Conservation (phyloP, 2,888 invertebrate species). For the Lepetodrilus schrolli region DNA sequence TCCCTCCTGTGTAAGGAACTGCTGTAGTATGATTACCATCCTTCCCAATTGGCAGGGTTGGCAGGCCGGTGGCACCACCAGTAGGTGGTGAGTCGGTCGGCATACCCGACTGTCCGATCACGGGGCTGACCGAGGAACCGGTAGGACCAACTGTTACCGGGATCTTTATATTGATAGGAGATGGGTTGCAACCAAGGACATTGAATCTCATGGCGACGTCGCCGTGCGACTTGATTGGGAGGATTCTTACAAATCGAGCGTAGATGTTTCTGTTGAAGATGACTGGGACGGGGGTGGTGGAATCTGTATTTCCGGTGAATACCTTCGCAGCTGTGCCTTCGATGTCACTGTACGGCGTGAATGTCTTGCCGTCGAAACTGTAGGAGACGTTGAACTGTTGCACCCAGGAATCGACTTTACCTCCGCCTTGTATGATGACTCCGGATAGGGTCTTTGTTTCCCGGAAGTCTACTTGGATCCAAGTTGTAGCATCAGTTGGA, state of each 20-base stretch:
- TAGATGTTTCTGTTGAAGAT: slow-evolving; percentile 53
- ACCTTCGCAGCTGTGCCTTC: slow-evolving; percentile 42
- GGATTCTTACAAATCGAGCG: slow-evolving; percentile 56
- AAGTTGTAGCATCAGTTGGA: slow-evolving; percentile 49
- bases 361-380: slow-evolving; percentile 56
- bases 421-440: slow-evolving; percentile 49
- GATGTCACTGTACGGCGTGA: slow-evolving; percentile 44
- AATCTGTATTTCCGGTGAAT: slow-evolving; percentile 52
- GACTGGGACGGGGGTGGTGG: slow-evolving; percentile 46
- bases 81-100: slow-evolving; percentile 8
- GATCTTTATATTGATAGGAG: slow-evolving; percentile 29
- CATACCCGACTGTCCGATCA: background rate
- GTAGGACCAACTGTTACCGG: slow-evolving; percentile 31
- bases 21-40: slow-evolving; percentile 28
- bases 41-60: slow-evolving; percentile 38
- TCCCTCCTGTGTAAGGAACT: background rate
- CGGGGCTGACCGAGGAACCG: slow-evolving; percentile 33
- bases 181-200: slow-evolving; percentile 58
- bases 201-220: slow-evolving; percentile 56
- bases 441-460: slow-evolving; percentile 60
- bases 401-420: slow-evolving; percentile 47
- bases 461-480: slow-evolving; percentile 62
- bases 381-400: slow-evolving; percentile 51
- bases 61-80: background rate
- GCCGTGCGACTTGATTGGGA: slow-evolving; percentile 51